Conservation (phyloP, 2,888 invertebrate genomes). For the Leptinotarsa haldemani region DNA sequence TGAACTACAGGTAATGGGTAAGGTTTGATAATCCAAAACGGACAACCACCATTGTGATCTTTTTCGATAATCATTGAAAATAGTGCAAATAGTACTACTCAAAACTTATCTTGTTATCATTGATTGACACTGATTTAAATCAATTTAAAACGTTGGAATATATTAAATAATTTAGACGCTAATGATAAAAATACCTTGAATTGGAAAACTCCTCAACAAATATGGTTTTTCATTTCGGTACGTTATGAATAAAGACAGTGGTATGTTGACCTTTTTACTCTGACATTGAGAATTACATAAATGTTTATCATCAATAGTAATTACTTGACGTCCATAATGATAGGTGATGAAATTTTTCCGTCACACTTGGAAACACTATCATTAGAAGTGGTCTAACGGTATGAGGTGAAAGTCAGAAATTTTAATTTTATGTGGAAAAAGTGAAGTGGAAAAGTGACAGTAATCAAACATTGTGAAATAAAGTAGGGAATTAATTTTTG, state of each 20-base stretch:
- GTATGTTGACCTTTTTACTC: constrained; percentile 45
- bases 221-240: not conserved
- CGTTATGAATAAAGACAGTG: constrained; percentile 26
- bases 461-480: not conserved
- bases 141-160: not conserved
- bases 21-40: constrained; percentile 46
- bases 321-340: constrained; percentile 32
- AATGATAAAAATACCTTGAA: not conserved
- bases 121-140: not conserved
- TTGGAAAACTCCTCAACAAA: constrained; percentile 11
- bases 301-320: constrained; percentile 49
- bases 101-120: not conserved
- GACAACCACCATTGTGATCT: constrained; percentile 36
- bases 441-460: not conserved
- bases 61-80: constrained; percentile 45
- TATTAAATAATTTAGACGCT: not conserved
- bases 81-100: constrained; percentile 3
- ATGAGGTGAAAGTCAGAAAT: not conserved
- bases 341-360: not conserved
- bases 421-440: not conserved
- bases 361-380: not conserved
- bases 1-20: constrained; percentile 33
- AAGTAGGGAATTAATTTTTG: not conserved
- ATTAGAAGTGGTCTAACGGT: not conserved
- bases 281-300: constrained; percentile 44